Conservation (phyloP, 2,797 vertebrate genomes). For the Sebastes hopkinsi region DNA sequence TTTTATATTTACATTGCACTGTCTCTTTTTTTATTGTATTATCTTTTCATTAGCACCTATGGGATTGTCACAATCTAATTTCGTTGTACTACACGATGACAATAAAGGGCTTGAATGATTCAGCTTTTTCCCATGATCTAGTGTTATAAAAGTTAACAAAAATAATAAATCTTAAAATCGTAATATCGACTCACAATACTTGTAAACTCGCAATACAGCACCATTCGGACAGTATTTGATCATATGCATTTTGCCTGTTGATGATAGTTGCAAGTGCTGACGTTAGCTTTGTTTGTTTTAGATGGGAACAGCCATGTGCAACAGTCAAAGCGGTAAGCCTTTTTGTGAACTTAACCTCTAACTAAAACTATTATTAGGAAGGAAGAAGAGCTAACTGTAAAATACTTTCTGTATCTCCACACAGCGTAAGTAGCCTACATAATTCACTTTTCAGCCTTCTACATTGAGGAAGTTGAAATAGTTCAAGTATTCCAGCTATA, state of each 20-base stretch:
- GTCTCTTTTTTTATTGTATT: too few species aligned
- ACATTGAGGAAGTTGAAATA: neutral
- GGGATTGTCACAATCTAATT: too few species aligned
- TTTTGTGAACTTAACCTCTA: neutral
- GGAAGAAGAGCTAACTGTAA: neutral
- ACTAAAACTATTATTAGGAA: neutral
- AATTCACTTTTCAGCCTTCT: neutral
- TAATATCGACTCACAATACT: too few species aligned
- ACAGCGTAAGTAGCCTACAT: neutral
- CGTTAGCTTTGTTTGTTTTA: slow-evolving; percentile 32
- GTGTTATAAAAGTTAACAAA: too few species aligned
- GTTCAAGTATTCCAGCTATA: neutral
- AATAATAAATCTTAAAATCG: too few species aligned
- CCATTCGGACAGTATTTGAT: neutral
- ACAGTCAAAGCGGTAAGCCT: slow-evolving; percentile 75
- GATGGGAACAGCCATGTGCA: slow-evolving; percentile 35
- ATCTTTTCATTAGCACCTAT: too few species aligned
- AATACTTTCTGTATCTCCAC: neutral
- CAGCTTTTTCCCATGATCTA: too few species aligned
- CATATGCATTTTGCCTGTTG: neutral
- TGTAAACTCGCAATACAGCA: too few species aligned
- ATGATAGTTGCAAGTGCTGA: neutral
- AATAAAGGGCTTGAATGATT: too few species aligned
- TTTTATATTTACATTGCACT: too few species aligned
- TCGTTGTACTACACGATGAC: too few species aligned